These are phyloP conservation scores for Drosophila dunni DNA, from an alignment of 1,140 invertebrate genomes.

Conservation along the genomic window DNA sequence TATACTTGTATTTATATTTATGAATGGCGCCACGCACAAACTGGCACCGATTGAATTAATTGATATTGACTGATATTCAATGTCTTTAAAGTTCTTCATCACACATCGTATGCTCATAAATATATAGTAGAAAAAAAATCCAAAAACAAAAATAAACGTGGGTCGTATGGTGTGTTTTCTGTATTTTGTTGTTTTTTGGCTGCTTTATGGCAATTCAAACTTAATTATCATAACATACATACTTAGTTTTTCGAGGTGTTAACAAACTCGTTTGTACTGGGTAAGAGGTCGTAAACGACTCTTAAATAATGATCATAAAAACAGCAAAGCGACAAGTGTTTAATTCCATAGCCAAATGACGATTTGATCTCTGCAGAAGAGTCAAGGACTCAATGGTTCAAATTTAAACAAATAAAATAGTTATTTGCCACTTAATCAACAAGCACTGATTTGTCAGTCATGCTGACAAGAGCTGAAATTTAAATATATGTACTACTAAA, in stretches of 20 bases:
- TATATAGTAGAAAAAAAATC: conserved; percentile 31
- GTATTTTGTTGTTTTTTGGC: conserved; percentile 9
- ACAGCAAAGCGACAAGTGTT: conserved; percentile 2
- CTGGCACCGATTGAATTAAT: conserved; percentile 68
- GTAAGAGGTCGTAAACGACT: conserved; percentile 48
- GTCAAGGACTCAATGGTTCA: conserved; percentile 58
- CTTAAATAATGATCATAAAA: conserved; percentile 35
- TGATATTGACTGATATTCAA: conserved; percentile 45
- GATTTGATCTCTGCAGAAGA: conserved; percentile 51
- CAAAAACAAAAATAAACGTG: conserved; percentile 7
- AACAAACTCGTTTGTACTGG: conserved; percentile 67
- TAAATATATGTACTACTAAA: background rate
- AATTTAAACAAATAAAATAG: conserved; percentile 5
- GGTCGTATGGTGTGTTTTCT: background rate
- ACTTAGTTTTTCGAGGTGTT: conserved; percentile 53
- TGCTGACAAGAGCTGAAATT: conserved; percentile 19
- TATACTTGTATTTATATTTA: conserved; percentile 41
- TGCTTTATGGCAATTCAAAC: conserved; percentile 28
- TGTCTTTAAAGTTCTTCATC: conserved; percentile 66
- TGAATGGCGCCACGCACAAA: conserved; percentile 74
- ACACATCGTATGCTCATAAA: conserved; percentile 53
- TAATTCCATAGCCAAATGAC: conserved; percentile 25
- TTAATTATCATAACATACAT: conserved; percentile 61
- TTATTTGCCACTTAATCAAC: background rate
- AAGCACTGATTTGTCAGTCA: background rate